Evolutionary conservation across 2,797 vertebrate species (phyloP), one percentile per base, ranked within the genome.

Genomic region (Atherinosoma microstoma): DNA sequence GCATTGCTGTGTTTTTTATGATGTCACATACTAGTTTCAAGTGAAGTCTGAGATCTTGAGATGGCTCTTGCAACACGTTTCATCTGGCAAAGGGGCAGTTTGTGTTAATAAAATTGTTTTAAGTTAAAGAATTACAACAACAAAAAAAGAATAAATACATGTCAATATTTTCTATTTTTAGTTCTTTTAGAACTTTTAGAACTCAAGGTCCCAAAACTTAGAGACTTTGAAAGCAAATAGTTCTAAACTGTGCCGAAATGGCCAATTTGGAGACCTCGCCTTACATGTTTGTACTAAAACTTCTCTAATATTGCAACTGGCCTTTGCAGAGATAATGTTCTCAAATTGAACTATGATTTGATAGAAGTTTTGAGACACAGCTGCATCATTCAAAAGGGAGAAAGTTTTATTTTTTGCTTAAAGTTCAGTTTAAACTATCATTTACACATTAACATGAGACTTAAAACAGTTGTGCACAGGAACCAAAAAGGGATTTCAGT

Each of bases 1-100:
- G 6, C 73, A 35, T 36, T 56, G 16, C 9, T 60, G 67, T 68
- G 29, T 35, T 63, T 80, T 65, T 69, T 63, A 60, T 76, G 16
- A 8, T 11, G 47, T 58, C 13, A 42, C 56, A 42, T 42, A 22
- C 59, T 64, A 13, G 64, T 75, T 24, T 79, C 22, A 56, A 1
- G 12, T 30, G 3, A 57, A 30, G 3, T 56, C 27, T 56, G 54
- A 32, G 1, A 30, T 63, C 64, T 47, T 76, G 64, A 79, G 29
- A 73, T 6, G 0, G 58, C 63, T 61, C 29, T 24, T 63, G 45
- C n/a, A 70, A 0, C 24, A 51, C 3, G 38, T 13, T 57, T 56
- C 10, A 20, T 51, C n/a, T 67, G 24, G 27, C 6, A 2, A 12
- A 32, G 9, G 8, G 30, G 38, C 66, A 29, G 10, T 6, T 1